Conservation (phyloP, 2,888 invertebrate species). For the Chymomyza amoena region DNA sequence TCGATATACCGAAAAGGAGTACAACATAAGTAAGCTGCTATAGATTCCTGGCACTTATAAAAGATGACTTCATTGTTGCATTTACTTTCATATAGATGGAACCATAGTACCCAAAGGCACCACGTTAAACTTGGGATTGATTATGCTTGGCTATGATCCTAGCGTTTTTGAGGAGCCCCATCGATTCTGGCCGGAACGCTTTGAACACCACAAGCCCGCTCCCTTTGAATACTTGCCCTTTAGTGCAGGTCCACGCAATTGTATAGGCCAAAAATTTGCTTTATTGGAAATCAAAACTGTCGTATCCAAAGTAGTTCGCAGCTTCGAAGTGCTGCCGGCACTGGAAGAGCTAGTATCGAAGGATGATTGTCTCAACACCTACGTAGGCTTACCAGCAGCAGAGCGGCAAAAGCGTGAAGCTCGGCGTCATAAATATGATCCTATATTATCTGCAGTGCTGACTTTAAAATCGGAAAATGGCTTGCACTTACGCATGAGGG, state of each 20-base stretch:
- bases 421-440: slow-evolving; percentile 73
- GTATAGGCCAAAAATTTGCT: slow-evolving; percentile 80
- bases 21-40: slow-evolving; percentile 63
- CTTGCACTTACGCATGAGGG: slow-evolving; percentile 77
- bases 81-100: slow-evolving; percentile 62
- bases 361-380: slow-evolving; percentile 61
- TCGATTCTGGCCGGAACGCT: slow-evolving; percentile 80
- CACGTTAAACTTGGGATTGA: slow-evolving; percentile 58
- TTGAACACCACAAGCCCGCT: slow-evolving; percentile 76
- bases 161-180: slow-evolving; percentile 72
- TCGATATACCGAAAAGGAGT: slow-evolving; percentile 61
- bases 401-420: slow-evolving; percentile 36
- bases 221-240: slow-evolving; percentile 82
- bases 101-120: slow-evolving; percentile 63
- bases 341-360: slow-evolving; percentile 63
- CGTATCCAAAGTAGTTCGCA: slow-evolving; percentile 80
- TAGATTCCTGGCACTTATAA: neutral
- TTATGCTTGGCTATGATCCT: slow-evolving; percentile 72
- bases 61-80: neutral
- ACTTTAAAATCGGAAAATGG: slow-evolving; percentile 80
- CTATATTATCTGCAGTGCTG: slow-evolving; percentile 78
- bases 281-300: slow-evolving; percentile 81
- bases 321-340: slow-evolving; percentile 78
- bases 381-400: slow-evolving; percentile 40
- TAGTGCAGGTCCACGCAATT: slow-evolving; percentile 84